These are phyloP conservation scores for Eurypyga helias DNA, from an alignment of 2,113 vertebrate species.

Conservation along the genomic window DNA sequence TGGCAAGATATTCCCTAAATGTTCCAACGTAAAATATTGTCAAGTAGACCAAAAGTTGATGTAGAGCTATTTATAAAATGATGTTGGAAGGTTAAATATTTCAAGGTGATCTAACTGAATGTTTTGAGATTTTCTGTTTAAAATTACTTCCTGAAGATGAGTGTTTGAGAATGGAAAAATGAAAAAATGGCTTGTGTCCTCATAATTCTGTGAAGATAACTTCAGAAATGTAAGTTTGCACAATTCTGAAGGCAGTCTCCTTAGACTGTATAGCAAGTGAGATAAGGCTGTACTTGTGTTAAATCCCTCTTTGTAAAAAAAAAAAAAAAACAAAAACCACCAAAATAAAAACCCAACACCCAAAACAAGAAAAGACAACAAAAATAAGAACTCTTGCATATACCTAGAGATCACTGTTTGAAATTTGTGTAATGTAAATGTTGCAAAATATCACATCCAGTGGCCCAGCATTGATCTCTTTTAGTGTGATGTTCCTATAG, in stretches of 20 bases:
- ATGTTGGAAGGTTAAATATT: background rate
- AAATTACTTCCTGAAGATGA: constrained; percentile 11
- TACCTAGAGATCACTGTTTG: constrained; percentile 37
- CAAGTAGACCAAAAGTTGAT: background rate
- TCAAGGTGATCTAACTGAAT: background rate
- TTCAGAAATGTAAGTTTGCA: background rate
- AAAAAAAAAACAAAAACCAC: background rate
- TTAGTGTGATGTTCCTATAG: background rate
- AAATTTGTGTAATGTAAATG: constrained; percentile 36
- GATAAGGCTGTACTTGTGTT: background rate
- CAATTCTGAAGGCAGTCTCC: background rate
- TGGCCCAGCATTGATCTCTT: background rate
- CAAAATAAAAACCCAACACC: too few relatives aligned
- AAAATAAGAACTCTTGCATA: background rate
- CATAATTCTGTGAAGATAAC: constrained; percentile 6
- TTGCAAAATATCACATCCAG: background rate
- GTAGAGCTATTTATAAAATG: background rate
- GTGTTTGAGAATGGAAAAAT: background rate
- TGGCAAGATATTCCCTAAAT: background rate
- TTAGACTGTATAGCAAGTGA: background rate
- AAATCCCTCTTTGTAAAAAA: background rate
- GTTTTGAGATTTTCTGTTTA: background rate
- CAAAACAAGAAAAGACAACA: background rate
- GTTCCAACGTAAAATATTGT: background rate
- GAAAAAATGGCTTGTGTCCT: background rate